Evolutionary conservation across 2,888 invertebrate genomes (phyloP).

Genomic region (Liopterus haemorrhoidalis): DNA sequence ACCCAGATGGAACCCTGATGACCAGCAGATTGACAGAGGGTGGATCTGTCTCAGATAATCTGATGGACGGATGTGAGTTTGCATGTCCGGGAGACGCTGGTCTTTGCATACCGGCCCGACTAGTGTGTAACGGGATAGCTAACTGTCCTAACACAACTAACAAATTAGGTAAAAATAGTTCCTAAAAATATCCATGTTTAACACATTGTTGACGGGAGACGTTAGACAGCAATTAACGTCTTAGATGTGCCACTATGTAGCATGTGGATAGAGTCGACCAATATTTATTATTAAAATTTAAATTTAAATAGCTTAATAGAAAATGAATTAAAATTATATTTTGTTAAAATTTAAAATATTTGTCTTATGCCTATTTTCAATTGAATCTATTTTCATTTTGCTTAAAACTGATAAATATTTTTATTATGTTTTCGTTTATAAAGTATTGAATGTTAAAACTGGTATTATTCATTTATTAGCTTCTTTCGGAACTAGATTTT

Average conservation of each 20-base stretch:
- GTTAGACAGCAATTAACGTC: background rate
- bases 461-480: no score
- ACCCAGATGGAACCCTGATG: constrained; percentile 72
- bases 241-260: background rate
- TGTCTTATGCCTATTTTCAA: background rate
- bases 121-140: constrained; percentile 81
- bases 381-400: no score
- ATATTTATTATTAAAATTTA: background rate
- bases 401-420: no score
- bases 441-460: no score
- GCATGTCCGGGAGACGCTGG: constrained; percentile 80
- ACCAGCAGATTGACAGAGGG: constrained; percentile 69
- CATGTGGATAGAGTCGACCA: background rate
- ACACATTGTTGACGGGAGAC: background rate
- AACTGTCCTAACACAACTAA: constrained; percentile 75
- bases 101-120: constrained; percentile 73
- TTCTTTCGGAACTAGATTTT: no score
- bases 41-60: constrained; percentile 42
- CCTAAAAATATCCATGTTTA: background rate
- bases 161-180: constrained; percentile 44
- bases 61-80: constrained; percentile 69
- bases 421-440: no score
- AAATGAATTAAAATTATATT: no score
- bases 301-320: no score
- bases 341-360: no score